Conservation (phyloP, 2,888 invertebrate genomes). For the Eulithis prunata region DNA sequence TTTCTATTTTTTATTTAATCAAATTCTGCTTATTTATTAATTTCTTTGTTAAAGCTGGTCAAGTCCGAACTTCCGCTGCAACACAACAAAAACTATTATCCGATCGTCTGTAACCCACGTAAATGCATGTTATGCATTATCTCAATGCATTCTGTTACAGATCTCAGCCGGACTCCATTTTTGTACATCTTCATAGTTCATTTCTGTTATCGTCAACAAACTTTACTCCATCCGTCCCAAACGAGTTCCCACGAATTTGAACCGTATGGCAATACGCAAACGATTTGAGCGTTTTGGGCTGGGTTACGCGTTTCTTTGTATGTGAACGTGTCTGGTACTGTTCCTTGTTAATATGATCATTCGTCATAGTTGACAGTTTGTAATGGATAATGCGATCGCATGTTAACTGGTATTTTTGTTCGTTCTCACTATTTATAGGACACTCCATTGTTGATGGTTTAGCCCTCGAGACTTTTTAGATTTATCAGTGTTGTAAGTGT, state of each 20-base stretch:
- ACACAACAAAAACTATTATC: slow-evolving; percentile 63
- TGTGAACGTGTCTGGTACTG: slow-evolving; percentile 53
- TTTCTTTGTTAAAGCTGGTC: not conserved
- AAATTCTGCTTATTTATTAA: too few species aligned
- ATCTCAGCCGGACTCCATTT: slow-evolving; percentile 58
- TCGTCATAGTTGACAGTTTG: slow-evolving; percentile 70
- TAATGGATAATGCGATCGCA: slow-evolving; percentile 72
- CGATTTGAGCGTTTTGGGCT: slow-evolving; percentile 6
- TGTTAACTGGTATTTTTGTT: slow-evolving; percentile 51
- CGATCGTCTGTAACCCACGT: slow-evolving; percentile 66
- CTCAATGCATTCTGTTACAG: slow-evolving; percentile 66
- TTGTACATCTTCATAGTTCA: slow-evolving; percentile 62
- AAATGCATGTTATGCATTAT: slow-evolving; percentile 69
- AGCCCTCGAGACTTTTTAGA: slow-evolving; percentile 35
- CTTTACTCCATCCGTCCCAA: slow-evolving; percentile 22
- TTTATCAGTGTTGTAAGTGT: slow-evolving; percentile 38
- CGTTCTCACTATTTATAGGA: slow-evolving; percentile 43
- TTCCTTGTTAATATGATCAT: slow-evolving; percentile 69
- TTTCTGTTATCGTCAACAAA: slow-evolving; percentile 41
- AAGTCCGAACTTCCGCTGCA: slow-evolving; percentile 36
- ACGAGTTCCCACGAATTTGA: slow-evolving; percentile 30
- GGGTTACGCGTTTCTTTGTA: slow-evolving; percentile 25
- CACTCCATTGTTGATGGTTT: slow-evolving; percentile 41
- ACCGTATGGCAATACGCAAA: slow-evolving; percentile 35
- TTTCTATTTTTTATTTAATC: too few species aligned